Conservation (phyloP, 2,888 invertebrate species). For the Eilema griseolum region DNA sequence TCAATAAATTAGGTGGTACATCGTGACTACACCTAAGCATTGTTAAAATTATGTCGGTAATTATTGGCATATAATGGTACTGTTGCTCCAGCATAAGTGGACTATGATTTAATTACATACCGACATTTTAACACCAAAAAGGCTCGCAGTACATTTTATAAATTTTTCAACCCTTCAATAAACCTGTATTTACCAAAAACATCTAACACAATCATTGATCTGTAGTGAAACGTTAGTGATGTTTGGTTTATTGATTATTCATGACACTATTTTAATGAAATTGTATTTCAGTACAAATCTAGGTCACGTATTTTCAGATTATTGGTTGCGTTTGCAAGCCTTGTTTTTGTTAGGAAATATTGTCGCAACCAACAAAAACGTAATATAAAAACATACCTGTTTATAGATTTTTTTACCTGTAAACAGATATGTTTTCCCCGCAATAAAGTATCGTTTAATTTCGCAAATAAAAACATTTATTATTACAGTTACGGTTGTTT, state of each 20-base stretch:
- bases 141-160: too few relatives aligned
- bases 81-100: too few relatives aligned
- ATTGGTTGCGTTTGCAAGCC: not conserved
- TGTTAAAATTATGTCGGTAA: too few relatives aligned
- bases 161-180: too few relatives aligned
- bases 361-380: not conserved
- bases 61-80: too few relatives aligned
- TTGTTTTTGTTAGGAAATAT: conserved; percentile 1
- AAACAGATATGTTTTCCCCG: conserved; percentile 9
- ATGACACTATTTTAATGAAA: not conserved
- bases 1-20: too few relatives aligned
- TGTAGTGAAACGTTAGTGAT: not conserved
- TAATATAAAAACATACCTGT: not conserved
- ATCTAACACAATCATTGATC: too few relatives aligned
- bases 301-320: not conserved
- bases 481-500: not conserved
- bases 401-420: not conserved
- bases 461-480: not conserved
- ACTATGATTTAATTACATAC: too few relatives aligned
- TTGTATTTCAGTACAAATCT: not conserved
- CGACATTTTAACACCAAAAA: too few relatives aligned
- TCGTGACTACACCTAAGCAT: too few relatives aligned
- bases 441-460: not conserved
- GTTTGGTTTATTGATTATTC: not conserved
- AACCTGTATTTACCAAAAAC: not conserved